A percentile compares a stretch with the other conserved stretches of the same genome.
Evolutionary conservation across 2,113 vertebrate genomes (phyloP).

Genomic region (Maylandia zebra): DNA sequence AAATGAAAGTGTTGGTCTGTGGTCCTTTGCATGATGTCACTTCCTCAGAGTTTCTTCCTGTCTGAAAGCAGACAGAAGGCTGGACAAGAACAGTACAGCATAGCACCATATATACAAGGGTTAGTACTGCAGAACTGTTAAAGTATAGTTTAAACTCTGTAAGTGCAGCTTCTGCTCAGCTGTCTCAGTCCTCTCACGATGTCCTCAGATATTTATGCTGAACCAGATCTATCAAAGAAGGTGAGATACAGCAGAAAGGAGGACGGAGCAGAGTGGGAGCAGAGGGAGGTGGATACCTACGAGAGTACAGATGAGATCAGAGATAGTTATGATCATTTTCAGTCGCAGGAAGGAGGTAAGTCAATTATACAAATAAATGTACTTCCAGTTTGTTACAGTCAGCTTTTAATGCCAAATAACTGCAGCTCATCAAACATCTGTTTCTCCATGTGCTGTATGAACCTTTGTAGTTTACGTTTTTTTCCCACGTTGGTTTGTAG

Average conservation of each 20-base stretch:
- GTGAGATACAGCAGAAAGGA: background rate
- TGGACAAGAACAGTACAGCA: background rate
- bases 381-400: fast-evolving
- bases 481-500: fast-evolving
- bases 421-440: background rate
- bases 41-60: background rate
- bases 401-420: background rate
- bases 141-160: background rate
- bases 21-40: background rate
- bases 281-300: background rate
- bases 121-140: background rate
- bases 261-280: background rate
- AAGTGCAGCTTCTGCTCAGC: background rate
- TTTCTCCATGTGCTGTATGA: fast-evolving
- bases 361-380: fast-evolving
- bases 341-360: fast-evolving
- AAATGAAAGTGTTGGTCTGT: background rate
- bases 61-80: background rate
- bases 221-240: background rate
- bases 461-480: fast-evolving
- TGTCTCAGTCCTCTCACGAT: fast-evolving
- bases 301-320: fast-evolving
- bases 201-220: fast-evolving
- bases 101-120: background rate
- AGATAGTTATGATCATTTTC: background rate